These are phyloP conservation scores for Coregonus suidteri DNA, from an alignment of 2,797 vertebrate species.

Conservation along the genomic window DNA sequence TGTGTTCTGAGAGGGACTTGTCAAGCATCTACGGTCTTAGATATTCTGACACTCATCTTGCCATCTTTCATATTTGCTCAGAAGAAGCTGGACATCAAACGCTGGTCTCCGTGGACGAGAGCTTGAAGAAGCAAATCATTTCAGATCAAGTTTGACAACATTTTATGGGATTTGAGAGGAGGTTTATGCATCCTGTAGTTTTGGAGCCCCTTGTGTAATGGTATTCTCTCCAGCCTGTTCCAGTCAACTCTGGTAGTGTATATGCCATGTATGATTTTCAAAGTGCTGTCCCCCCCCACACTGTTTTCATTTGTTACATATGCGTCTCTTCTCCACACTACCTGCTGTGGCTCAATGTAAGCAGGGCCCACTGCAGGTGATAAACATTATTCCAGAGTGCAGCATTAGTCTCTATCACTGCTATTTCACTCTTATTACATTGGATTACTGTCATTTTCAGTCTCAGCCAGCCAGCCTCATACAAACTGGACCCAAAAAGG, in stretches of 20 bases:
- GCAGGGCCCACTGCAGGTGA: constrained; percentile 36
- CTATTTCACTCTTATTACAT: constrained; percentile 43
- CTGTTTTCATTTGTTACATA: neutral
- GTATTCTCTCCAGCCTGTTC: constrained; percentile 23
- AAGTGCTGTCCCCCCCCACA: constrained; percentile 3
- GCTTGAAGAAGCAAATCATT: constrained; percentile 18
- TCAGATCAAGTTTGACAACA: constrained; percentile 30
- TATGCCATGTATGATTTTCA: constrained; percentile 24
- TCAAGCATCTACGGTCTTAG: constrained; percentile 14
- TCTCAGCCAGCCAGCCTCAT: constrained; percentile 2
- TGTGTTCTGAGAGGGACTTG: neutral
- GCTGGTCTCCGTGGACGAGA: neutral
- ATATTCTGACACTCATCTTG: constrained; percentile 14
- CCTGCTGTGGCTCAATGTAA: neutral
- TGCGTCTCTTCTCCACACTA: neutral
- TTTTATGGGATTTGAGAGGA: constrained; percentile 28
- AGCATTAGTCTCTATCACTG: constrained; percentile 23
- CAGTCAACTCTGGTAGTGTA: constrained; percentile 14
- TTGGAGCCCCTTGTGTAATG: constrained; percentile 23
- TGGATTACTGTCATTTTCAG: constrained; percentile 43
- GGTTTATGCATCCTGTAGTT: constrained; percentile 21
- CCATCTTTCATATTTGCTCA: constrained; percentile 24
- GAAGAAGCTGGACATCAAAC: constrained; percentile 21
- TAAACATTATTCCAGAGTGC: constrained; percentile 16
- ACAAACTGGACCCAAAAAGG: neutral